Conservation (phyloP, 2,113 vertebrate genomes). For the Corythaeola cristata region DNA sequence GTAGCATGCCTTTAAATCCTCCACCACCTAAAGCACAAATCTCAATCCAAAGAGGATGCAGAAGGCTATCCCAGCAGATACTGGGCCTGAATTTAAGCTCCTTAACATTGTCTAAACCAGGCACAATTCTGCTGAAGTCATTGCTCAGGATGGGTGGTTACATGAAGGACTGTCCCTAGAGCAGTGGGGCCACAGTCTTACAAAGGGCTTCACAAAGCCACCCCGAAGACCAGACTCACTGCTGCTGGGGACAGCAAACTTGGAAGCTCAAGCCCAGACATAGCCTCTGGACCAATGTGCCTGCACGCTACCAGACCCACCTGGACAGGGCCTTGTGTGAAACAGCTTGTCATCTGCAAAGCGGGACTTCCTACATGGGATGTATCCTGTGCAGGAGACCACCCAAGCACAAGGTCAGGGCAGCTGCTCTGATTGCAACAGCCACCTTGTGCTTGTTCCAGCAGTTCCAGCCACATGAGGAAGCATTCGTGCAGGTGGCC, state of each 20-base stretch:
- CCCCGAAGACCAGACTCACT: not conserved
- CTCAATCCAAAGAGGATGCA: not conserved
- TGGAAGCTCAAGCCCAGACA: not conserved
- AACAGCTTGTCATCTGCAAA: not conserved
- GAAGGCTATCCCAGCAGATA: not conserved
- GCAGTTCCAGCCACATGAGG: not conserved
- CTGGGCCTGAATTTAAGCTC: not conserved
- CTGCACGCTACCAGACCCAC: not conserved
- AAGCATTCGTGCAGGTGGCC: not conserved
- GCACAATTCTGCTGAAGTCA: not conserved
- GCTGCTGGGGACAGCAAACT: not conserved
- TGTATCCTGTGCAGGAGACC: fast-evolving
- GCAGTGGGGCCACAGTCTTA: not conserved
- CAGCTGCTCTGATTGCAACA: not conserved
- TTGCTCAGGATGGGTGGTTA: not conserved
- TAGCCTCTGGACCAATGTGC: not conserved
- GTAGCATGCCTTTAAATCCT: not conserved
- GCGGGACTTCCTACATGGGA: not conserved
- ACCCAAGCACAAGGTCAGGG: not conserved
- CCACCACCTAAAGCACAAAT: not conserved
- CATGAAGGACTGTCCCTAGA: not conserved
- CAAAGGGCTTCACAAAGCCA: not conserved
- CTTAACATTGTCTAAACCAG: not conserved
- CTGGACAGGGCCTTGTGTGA: not conserved
- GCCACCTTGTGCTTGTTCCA: not conserved